Conservation (phyloP, 2,113 vertebrate genomes). For the Podarcis muralis region DNA sequence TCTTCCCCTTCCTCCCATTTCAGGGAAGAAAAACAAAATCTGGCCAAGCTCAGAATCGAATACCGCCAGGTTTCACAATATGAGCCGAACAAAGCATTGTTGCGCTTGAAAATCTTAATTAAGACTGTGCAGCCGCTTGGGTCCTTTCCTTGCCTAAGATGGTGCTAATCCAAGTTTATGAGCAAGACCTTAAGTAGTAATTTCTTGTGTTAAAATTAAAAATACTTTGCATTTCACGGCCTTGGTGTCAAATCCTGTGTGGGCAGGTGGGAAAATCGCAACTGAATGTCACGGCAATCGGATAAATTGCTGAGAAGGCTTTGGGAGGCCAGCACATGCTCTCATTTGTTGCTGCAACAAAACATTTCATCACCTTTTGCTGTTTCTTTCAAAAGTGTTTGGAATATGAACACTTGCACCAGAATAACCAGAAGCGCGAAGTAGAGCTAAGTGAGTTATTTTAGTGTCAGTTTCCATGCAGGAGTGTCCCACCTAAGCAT, state of each 20-base stretch:
- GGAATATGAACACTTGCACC: not conserved
- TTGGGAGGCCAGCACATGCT: not conserved
- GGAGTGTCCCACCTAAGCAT: not conserved
- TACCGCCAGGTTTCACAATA: not conserved
- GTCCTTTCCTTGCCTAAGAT: not conserved
- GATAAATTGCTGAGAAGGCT: not conserved
- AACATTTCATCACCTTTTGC: not conserved
- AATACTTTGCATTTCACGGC: not conserved
- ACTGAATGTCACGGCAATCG: not conserved
- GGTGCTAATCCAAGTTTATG: not conserved
- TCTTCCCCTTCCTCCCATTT: not conserved
- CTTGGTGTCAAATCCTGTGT: not conserved
- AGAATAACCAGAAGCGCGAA: conserved; percentile 16
- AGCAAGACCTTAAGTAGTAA: not conserved
- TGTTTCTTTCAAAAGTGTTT: not conserved
- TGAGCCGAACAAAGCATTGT: too few species aligned
- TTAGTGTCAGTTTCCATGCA: conserved; percentile 3
- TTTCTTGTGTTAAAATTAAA: not conserved
- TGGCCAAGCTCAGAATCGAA: not conserved
- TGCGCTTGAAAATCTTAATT: not conserved
- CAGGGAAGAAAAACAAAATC: not conserved
- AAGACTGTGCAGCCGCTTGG: not conserved
- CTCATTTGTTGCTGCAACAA: not conserved
- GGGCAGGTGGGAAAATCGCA: not conserved
- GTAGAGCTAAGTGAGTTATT: not conserved